phyloP scores from a whole-genome alignment of 1,140 invertebrate genomes.

The Papilio glaucus region DNA sequence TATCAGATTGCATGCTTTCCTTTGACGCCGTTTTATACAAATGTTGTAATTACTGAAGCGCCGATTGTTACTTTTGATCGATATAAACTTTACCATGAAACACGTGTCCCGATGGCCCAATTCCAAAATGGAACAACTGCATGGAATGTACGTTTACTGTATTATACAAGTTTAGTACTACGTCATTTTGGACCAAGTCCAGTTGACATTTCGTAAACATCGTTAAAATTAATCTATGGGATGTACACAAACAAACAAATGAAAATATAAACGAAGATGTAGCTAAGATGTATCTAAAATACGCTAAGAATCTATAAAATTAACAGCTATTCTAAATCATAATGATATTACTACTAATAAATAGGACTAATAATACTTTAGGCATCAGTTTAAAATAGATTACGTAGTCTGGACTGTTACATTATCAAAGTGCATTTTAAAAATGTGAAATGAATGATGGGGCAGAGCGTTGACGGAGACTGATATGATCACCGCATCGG shows the following conservation, averaged over 20 bases:
- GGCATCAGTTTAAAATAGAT: background rate
- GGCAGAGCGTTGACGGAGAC: conserved; percentile 63
- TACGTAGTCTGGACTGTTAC: background rate
- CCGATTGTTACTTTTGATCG: conserved; percentile 48
- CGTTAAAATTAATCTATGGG: conserved; percentile 52
- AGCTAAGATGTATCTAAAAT: conserved; percentile 26
- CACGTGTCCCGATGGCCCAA: conserved; percentile 65
- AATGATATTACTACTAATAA: conserved; percentile 38
- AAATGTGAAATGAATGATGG: conserved; percentile 73
- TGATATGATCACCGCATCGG: conserved; percentile 75
- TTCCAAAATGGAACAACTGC: conserved; percentile 71
- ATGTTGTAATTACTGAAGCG: conserved; percentile 43
- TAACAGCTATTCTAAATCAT: conserved; percentile 58
- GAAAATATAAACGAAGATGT: background rate
- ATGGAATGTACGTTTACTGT: conserved; percentile 67
- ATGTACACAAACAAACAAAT: conserved; percentile 9
- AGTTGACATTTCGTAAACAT: conserved; percentile 75
- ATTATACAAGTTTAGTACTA: conserved; percentile 59
- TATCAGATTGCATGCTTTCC: conserved; percentile 53
- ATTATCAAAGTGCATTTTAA: conserved; percentile 54
- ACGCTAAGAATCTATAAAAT: conserved; percentile 59
- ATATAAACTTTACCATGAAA: conserved; percentile 57
- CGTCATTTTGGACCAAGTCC: conserved; percentile 75
- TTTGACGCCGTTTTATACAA: conserved; percentile 45
- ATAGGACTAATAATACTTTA: background rate